phyloP scores from a whole-genome alignment of 2,113 vertebrate genomes.

The western clawed frog (Xenopus tropicalis) region UCB_Xtro_10.0 CM004450.2:62699501-62700000 shows the following conservation, averaged over 20 bases:
- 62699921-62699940: too few relatives aligned
- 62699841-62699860: too few relatives aligned
- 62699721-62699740: not conserved
- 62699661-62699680: not conserved
- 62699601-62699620: conserved; percentile 29
- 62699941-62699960: too few relatives aligned
- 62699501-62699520: conserved; percentile 53
- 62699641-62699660: not conserved
- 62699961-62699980: too few relatives aligned
- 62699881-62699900: too few relatives aligned
- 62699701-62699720: not conserved
- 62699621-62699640: conserved; percentile 36
- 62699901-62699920: too few relatives aligned
- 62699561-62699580: conserved; percentile 40
- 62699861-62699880: too few relatives aligned
- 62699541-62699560: conserved; percentile 50
- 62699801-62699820: not conserved
- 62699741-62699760: not conserved
- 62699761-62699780: not conserved
- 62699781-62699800: not conserved
- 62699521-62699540: conserved; percentile 53
- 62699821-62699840: too few relatives aligned
- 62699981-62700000: too few relatives aligned
- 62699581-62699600: conserved; percentile 44
- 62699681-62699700: not conserved